Conservation (phyloP, 35 echinoderm and acorn worm genomes). For the Ptychodera flava region DNA sequence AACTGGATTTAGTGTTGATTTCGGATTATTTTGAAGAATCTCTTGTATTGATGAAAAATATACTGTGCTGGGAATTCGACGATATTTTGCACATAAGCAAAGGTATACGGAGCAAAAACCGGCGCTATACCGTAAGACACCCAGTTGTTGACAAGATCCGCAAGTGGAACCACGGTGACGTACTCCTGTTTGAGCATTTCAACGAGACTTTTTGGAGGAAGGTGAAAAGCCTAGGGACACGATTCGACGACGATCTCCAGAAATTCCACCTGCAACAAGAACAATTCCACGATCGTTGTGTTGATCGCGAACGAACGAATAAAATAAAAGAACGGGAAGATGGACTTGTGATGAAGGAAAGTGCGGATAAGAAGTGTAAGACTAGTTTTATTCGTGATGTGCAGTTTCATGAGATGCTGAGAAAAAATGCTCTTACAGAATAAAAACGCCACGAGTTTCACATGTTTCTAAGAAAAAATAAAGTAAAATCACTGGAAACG, state of each 20-base stretch:
- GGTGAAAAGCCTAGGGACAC: slow-evolving; percentile 17
- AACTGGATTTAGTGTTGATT: slow-evolving; percentile 40
- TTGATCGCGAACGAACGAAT: not conserved
- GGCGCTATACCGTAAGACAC: slow-evolving; percentile 18
- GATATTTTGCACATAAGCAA: slow-evolving; percentile 55
- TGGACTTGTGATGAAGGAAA: slow-evolving; percentile 9
- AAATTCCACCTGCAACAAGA: slow-evolving; percentile 11
- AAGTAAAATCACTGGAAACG: no score
- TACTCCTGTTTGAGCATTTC: slow-evolving; percentile 36
- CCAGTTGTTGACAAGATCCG: slow-evolving; percentile 7
- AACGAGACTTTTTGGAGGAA: slow-evolving; percentile 55
- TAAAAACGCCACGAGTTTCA: no score
- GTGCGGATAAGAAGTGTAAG: slow-evolving; percentile 1
- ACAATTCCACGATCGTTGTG: not conserved
- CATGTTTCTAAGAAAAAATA: no score
- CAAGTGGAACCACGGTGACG: slow-evolving; percentile 40
- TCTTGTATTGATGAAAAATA: slow-evolving; percentile 38
- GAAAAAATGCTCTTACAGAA: no score
- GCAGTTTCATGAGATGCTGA: no score
- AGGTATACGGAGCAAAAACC: slow-evolving; percentile 28
- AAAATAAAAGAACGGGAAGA: slow-evolving; percentile 12
- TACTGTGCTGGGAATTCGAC: slow-evolving; percentile 50
- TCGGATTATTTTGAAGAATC: slow-evolving; percentile 66
- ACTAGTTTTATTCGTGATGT: no score
- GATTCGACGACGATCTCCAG: slow-evolving; percentile 14